Percentiles rank a stretch among this genome's conserved stretches.
phyloP scores from a whole-genome alignment of 2,797 vertebrate genomes.

The Poeciliopsis turneri region DNA sequence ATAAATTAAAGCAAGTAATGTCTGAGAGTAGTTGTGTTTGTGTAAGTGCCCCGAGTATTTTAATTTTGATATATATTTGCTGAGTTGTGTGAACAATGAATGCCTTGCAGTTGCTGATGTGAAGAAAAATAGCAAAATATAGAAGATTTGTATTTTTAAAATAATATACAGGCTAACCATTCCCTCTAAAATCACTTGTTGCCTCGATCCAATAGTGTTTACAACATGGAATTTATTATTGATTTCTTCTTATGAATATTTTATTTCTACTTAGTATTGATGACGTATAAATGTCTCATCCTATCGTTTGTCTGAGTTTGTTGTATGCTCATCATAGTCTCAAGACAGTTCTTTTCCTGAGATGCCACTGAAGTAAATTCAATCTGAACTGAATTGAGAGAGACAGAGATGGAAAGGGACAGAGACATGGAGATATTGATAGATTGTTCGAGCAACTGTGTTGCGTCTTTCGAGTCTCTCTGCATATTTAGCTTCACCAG shows the following conservation, averaged over 20 bases:
- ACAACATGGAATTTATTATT: not conserved
- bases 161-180: not conserved
- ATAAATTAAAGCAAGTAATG: not conserved
- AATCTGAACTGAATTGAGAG: slow-evolving; percentile 52
- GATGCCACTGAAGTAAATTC: slow-evolving; percentile 50
- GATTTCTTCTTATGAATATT: slow-evolving; percentile 18
- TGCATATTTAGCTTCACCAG: slow-evolving; percentile 53
- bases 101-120: not conserved
- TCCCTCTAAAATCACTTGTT: not conserved
- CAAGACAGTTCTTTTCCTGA: slow-evolving; percentile 28
- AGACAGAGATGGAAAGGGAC: slow-evolving; percentile 61
- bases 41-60: not conserved
- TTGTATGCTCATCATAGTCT: slow-evolving; percentile 31
- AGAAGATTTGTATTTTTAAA: not conserved
- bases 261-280: slow-evolving; percentile 36
- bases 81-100: not conserved
- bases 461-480: slow-evolving; percentile 17
- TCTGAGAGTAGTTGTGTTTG: not conserved
- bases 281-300: slow-evolving; percentile 40
- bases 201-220: not conserved
- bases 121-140: not conserved
- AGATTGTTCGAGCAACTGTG: slow-evolving; percentile 50
- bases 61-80: not conserved
- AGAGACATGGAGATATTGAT: slow-evolving; percentile 62
- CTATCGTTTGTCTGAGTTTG: slow-evolving; percentile 42